phyloP scores from a whole-genome alignment of 2,113 vertebrate genomes.

The Tichodroma muraria region DNA sequence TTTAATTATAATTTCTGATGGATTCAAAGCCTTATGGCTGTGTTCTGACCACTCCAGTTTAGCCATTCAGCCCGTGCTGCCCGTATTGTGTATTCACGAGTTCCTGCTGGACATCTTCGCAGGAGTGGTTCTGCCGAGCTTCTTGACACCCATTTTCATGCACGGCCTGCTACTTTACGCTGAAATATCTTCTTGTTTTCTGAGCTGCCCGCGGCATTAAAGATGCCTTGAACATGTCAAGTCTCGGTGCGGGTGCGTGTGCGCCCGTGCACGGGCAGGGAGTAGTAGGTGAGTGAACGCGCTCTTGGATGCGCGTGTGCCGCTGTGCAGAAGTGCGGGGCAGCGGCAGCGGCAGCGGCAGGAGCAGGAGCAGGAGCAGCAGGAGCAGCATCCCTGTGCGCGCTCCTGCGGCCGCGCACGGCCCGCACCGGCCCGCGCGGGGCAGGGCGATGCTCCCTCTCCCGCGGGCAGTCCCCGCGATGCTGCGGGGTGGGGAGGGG shows the following conservation, averaged over 20 bases:
- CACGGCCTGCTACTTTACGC: slow-evolving; percentile 65
- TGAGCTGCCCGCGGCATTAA: slow-evolving; percentile 63
- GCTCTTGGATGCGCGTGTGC: rapidly evolving
- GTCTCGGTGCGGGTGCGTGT: too few species aligned
- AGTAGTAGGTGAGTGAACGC: rapidly evolving
- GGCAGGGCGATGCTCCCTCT: background rate
- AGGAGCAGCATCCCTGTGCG: background rate
- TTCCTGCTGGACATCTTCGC: slow-evolving; percentile 73
- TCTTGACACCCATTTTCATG: slow-evolving; percentile 75
- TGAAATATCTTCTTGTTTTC: background rate
- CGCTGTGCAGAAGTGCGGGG: background rate
- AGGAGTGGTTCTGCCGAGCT: slow-evolving; percentile 56
- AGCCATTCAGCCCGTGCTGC: slow-evolving; percentile 51
- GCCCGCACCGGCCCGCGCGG: background rate
- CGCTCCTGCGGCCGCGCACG: background rate
- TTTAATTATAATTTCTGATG: slow-evolving; percentile 63
- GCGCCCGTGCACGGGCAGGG: rapidly evolving
- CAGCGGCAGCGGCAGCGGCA: too few species aligned
- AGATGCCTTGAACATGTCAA: slow-evolving; percentile 70
- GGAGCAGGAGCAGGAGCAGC: too few species aligned
- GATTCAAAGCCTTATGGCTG: slow-evolving; percentile 52
- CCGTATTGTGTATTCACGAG: slow-evolving; percentile 66
- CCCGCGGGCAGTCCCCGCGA: background rate
- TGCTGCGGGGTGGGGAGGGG: background rate
- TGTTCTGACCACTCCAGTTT: slow-evolving; percentile 47